Conservation (phyloP, 1,140 invertebrate species). For the Drosophila burlai region DNA sequence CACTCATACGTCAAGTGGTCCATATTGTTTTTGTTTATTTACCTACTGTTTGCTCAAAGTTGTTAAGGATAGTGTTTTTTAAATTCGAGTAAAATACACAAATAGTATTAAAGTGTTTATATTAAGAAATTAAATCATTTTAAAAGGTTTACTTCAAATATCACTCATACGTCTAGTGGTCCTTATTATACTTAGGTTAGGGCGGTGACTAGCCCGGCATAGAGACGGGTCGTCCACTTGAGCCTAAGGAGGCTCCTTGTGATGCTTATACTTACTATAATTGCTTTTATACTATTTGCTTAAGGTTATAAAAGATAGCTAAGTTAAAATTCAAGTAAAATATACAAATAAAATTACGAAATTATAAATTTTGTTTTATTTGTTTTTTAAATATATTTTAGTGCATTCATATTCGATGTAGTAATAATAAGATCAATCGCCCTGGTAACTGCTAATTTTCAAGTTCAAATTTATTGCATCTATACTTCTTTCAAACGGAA, state of each 20-base stretch:
- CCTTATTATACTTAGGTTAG: background rate
- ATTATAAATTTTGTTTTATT: background rate
- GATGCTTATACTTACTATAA: background rate
- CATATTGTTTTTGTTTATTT: background rate
- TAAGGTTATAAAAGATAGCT: background rate
- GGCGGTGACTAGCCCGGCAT: too few species aligned
- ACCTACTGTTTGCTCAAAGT: too few species aligned
- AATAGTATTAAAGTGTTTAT: background rate
- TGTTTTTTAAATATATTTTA: background rate
- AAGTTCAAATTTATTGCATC: background rate
- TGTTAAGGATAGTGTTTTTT: background rate
- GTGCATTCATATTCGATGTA: background rate
- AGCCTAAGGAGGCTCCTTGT: too few species aligned
- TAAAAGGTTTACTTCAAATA: background rate
- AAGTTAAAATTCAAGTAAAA: background rate
- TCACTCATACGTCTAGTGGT: background rate
- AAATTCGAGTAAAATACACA: background rate
- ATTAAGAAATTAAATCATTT: too few species aligned
- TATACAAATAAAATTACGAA: background rate
- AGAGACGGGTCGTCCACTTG: too few species aligned
- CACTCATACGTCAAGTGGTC: background rate
- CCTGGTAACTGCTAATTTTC: background rate
- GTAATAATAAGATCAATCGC: background rate
- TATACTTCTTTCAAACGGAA: background rate
- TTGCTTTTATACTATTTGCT: background rate